Base-by-base conservation (phyloP, 2,888 invertebrate species). In the Drosophila antonietae region DNA sequence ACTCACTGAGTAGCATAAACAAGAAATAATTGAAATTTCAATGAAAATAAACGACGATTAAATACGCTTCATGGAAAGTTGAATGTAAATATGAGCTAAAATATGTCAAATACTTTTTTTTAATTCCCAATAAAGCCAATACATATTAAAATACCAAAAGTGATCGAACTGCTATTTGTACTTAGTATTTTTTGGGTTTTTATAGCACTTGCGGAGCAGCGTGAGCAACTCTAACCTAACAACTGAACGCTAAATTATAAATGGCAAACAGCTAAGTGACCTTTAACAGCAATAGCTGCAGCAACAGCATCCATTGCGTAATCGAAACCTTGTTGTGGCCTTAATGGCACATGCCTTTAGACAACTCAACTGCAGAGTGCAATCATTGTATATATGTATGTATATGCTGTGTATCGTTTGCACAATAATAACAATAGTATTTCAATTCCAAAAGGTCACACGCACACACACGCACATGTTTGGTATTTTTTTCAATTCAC, bases 1-100 rank as follows among this genome's bases (percentile, higher is more conserved):
- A 49, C 18, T 35, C 41, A 37, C 37, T 39, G 74, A 28, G 49
- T 46, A 31, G 51, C 57, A 49, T 52, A 60, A 70, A 70, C 75
- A 57, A 44, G 9, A 71, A 71, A 47, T 51, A 51, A 60, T 41
- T 70, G 44, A 49, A 46, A 57, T 28, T 47, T 9, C 37, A 28
- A 37, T 37, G 15, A 49, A 68, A 51, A 52, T 39, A 47, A 47
- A 23, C 28, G 31, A 39, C 51, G 14, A 20, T 9, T 33, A 9
- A 51, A 70, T 69, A 41, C 56, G 12, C 35, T 57, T 20, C 7
- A 15, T 15, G 20, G 9, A 20, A 20, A 20, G 1, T 15, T 23
- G 15, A 37, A 37, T 37, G 5, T 0, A 4, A 4, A 62, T 8
- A 35, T 35, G 0, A 14, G 8, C 49, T 12, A 5, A 49, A 10